Percentiles rank a stretch among this genome's conserved stretches.
These are phyloP conservation scores for Oncopeltus fasciatus DNA, from an alignment of 1,140 invertebrate genomes.

Conservation along the genomic window DNA sequence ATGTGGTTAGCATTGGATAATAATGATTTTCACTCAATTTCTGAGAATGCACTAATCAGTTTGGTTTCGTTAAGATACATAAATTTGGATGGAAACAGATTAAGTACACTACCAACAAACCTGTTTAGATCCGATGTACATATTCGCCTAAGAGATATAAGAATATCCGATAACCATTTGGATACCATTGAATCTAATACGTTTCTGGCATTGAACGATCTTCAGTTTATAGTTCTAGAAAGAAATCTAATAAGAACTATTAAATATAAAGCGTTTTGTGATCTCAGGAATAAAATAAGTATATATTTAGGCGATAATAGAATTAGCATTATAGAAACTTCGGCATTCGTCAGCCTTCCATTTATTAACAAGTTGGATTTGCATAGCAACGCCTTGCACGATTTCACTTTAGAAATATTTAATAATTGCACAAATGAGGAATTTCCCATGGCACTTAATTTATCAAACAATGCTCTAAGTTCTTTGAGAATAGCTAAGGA, in stretches of 20 bases:
- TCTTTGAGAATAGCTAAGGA: conserved; percentile 39
- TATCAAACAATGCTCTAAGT: conserved; percentile 50
- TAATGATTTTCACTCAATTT: conserved; percentile 62
- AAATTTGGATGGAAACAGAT: conserved; percentile 71
- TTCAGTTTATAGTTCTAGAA: conserved; percentile 54
- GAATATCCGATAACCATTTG: conserved; percentile 58
- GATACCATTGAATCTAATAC: conserved; percentile 41
- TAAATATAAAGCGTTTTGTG: conserved; percentile 41
- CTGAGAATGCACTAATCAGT: conserved; percentile 42
- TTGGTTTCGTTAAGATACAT: conserved; percentile 62
- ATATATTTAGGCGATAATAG: conserved; percentile 52
- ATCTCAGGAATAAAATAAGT: conserved; percentile 49
- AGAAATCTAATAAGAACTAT: conserved; percentile 50
- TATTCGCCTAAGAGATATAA: conserved; percentile 56
- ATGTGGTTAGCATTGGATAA: conserved; percentile 77
- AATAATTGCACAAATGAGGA: conserved; percentile 43
- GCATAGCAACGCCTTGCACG: conserved; percentile 51
- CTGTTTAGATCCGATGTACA: conserved; percentile 54
- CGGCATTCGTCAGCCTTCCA: conserved; percentile 50
- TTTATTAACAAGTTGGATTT: conserved; percentile 52
- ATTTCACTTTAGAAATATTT: conserved; percentile 49
- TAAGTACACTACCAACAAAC: conserved; percentile 44
- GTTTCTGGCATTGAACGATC: conserved; percentile 43
- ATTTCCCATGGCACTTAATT: conserved; percentile 46
- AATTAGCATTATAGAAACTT: conserved; percentile 41